Evolutionary conservation across 1,140 invertebrate genomes (phyloP), one percentile per base, ranked within the genome.

Genomic region (Proctacanthus coquilletti): DNA sequence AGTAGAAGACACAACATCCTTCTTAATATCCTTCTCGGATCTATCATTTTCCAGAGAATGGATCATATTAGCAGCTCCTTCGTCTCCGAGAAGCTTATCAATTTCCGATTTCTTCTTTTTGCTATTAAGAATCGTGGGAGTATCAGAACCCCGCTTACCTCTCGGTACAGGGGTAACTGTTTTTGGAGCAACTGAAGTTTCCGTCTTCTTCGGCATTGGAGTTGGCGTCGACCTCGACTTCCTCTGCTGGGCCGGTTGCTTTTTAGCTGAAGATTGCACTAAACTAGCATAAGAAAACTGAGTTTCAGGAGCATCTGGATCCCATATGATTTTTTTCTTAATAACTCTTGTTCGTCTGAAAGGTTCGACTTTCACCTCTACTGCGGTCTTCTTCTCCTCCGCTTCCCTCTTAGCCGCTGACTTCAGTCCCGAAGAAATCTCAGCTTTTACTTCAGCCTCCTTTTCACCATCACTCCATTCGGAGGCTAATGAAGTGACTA

Each of bases 1-100:
- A 20, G 41, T 36, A 4, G 41, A 42, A n/a, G n/a, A n/a, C n/a
- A n/a, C n/a, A n/a, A n/a, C n/a, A n/a, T n/a, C n/a, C n/a, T 45
- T 48, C 36, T 43, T 43, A 34, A 43, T 44, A 11, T 39, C n/a
- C n/a, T n/a, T n/a, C n/a, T n/a, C n/a, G n/a, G 49, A 38, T 46
- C 52, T 44, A 9, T 65, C 66, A 38, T 72, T 70, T 46, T 79
- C 73, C 2, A 84, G 66, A 15, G 82, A 77, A 47, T 84, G 83
- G 11, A 87, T 62, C 68, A 87, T 78, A 57, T 85, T 85, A 1
- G 84, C 77, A 3, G 83, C 80, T 2, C 84, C 84, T 54, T 87
- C 84, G 56, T 86, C 84, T 57, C 80, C 80, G 40, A 87, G 61
- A 27, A 87, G 53, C 41, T 68, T 72, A 47, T 84, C 80, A 30